These are phyloP conservation scores for Cetoscarus ocellatus DNA, from an alignment of 2,797 vertebrate genomes.

Conservation along the genomic window DNA sequence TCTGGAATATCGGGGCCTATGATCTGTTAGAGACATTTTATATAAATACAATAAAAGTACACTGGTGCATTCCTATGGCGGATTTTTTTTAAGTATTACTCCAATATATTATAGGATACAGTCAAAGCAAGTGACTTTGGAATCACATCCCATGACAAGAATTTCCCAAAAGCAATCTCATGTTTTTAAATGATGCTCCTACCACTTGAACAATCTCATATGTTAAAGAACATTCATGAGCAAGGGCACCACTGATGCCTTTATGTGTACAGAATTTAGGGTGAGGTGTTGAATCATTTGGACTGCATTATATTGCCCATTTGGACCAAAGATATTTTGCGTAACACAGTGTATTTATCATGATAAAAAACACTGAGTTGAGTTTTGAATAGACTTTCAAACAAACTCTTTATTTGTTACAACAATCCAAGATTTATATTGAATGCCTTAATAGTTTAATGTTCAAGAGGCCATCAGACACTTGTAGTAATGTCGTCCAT, in stretches of 20 bases:
- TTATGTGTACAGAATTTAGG: background rate
- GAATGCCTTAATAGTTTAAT: constrained; percentile 9
- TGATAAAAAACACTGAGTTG: too few relatives aligned
- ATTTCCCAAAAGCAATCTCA: too few relatives aligned
- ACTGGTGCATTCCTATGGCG: too few relatives aligned
- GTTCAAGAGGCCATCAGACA: constrained; percentile 2
- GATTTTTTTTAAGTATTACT: too few relatives aligned
- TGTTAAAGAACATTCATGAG: too few relatives aligned
- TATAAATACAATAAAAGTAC: too few relatives aligned
- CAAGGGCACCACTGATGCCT: background rate
- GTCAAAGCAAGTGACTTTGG: too few relatives aligned
- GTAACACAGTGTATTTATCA: background rate
- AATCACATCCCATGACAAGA: too few relatives aligned
- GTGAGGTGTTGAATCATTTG: background rate
- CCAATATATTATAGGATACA: too few relatives aligned
- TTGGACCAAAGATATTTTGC: background rate
- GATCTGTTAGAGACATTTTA: background rate
- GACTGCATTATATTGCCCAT: background rate
- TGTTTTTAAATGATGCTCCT: too few relatives aligned
- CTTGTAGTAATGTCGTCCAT: constrained; percentile 26
- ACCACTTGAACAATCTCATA: background rate
- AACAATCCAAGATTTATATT: background rate
- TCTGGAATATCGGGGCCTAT: background rate
- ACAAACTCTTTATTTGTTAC: too few relatives aligned
- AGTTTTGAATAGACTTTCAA: too few relatives aligned